Evolutionary conservation across 37 sponge, comb jelly and placozoan genomes (phyloP), one percentile per base, ranked within the genome.

Genomic region (Aplysina aerophoba): DNA sequence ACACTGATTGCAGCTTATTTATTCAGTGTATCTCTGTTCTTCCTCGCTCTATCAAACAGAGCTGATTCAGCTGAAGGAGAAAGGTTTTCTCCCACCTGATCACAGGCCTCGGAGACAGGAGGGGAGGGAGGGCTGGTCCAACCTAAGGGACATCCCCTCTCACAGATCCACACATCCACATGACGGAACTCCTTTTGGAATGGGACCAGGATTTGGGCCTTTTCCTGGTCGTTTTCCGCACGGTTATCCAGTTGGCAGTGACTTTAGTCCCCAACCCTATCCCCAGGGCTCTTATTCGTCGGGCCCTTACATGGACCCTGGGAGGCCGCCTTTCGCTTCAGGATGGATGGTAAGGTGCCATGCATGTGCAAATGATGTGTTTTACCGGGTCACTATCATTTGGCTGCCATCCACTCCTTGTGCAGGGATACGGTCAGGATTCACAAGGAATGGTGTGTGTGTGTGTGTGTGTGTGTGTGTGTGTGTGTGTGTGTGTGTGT

Each of bases 21-120:
- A 62, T 11, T 11, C 28, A 6, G 24, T 62, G 4, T 28, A 3
- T 11, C 50, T 44, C 50, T 44, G 3, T 3, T 44, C 50, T 44
- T 44, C 50, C 50, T 44, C 50, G 8, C 8, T 3, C 50, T 27
- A 11, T 28, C 28, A 27, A 27, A 27, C 64, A 62, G 78, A 75
- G 39, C 22, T 75, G 78, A 36, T 75, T 12, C 24, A 50, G 53
- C 50, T 75, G 78, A 75, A 75, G 54, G 78, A 40, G 53, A 75
- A 75, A 55, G 78, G 78, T 40, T 12, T 50, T 25, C 25, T 75
- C 1, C 50, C 50, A 44, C 78, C 78, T 2, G 78, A 75, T 16
- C 22, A 36, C 78, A 75, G 78, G 54, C 24, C 33, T 21, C 37
- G 78, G 37, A 19, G 54, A 19, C 33, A 38, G 0, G 78, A 75